Conservation (phyloP, 2,113 vertebrate genomes). For the Nematolebias whitei region DNA sequence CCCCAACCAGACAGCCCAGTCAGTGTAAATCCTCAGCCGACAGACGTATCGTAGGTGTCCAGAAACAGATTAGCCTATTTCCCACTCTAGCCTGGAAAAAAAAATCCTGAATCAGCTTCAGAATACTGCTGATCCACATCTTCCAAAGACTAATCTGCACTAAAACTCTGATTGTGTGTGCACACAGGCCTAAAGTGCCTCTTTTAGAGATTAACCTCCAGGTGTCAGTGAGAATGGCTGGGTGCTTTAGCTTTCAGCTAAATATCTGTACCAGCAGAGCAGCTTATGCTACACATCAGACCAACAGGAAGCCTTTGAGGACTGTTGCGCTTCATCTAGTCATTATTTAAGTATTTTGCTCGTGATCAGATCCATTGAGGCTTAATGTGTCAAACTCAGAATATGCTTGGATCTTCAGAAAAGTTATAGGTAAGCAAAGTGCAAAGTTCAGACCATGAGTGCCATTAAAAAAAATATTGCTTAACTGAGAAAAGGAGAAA, state of each 20-base stretch:
- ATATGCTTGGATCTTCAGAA: background rate
- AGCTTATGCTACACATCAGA: constrained; percentile 35
- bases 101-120: constrained; percentile 65
- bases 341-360: constrained; percentile 10
- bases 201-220: constrained; percentile 51
- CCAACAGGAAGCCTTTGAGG: constrained; percentile 20
- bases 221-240: constrained; percentile 30
- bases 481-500: background rate
- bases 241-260: constrained; percentile 20
- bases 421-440: constrained; percentile 9
- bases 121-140: constrained; percentile 70
- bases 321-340: constrained; percentile 29
- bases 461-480: no score
- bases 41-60: constrained; percentile 57
- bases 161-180: constrained; percentile 28
- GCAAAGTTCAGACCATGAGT: background rate
- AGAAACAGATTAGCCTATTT: constrained; percentile 60
- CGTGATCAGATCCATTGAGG: background rate
- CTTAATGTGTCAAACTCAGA: constrained; percentile 4
- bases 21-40: constrained; percentile 64
- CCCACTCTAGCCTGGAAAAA: constrained; percentile 45
- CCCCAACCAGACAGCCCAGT: constrained; percentile 48
- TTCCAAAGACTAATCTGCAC: constrained; percentile 58
- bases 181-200: constrained; percentile 11
- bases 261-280: constrained; percentile 14